phyloP scores from a whole-genome alignment of 2,797 vertebrate species.

The Chaetophractus vellerosus region DNA sequence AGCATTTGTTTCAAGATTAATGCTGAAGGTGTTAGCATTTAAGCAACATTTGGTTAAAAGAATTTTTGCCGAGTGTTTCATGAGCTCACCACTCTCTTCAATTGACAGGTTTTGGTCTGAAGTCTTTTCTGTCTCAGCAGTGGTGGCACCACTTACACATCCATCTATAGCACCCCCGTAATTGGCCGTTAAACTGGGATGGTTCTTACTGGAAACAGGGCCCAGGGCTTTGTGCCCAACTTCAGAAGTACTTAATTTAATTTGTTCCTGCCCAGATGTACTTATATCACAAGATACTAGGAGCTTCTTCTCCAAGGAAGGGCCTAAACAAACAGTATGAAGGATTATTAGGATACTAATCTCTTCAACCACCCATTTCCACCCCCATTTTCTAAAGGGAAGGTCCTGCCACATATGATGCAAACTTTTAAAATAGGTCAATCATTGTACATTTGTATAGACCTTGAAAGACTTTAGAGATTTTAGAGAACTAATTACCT shows the following conservation, averaged over 20 bases:
- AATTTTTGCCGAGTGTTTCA: constrained; percentile 76
- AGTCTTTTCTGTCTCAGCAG: constrained; percentile 90
- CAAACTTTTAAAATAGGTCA: constrained; percentile 56
- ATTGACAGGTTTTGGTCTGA: constrained; percentile 90
- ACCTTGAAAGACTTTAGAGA: constrained; percentile 26
- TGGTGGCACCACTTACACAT: constrained; percentile 92
- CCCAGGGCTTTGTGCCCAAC: constrained; percentile 90
- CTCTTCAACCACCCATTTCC: constrained; percentile 63
- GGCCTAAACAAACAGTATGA: constrained; percentile 94
- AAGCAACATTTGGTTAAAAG: constrained; percentile 87
- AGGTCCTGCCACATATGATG: constrained; percentile 8
- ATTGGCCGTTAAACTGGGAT: constrained; percentile 91
- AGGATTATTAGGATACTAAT: constrained; percentile 81
- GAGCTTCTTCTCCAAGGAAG: constrained; percentile 96
- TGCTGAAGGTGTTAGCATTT: constrained; percentile 87
- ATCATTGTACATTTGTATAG: background rate
- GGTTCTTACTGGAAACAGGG: constrained; percentile 91
- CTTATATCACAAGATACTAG: constrained; percentile 94
- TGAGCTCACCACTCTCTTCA: constrained; percentile 96
- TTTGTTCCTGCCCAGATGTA: constrained; percentile 92
- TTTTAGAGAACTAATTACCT: constrained; percentile 53
- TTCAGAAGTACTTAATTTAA: constrained; percentile 93
- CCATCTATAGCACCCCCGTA: constrained; percentile 91
- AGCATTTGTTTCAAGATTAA: constrained; percentile 88
- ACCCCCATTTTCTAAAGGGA: constrained; percentile 50